phyloP scores from a whole-genome alignment of 23 tunicate genomes.

The Halocynthia aurantium region DNA sequence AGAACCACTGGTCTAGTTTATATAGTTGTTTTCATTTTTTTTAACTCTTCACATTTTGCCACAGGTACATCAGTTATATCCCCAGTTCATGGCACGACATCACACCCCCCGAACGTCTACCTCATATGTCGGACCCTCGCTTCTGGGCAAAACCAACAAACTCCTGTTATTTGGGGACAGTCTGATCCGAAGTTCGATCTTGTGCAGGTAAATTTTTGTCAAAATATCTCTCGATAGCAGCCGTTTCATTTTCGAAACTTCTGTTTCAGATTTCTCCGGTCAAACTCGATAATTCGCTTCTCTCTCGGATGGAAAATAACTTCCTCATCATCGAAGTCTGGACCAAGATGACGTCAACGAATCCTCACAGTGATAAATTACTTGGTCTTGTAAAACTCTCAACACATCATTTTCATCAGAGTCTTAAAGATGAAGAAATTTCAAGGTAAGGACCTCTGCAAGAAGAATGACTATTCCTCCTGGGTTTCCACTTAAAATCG shows the following conservation, averaged over 20 bases:
- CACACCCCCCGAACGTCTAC: slow-evolving; percentile 50
- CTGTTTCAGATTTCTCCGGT: slow-evolving; percentile 55
- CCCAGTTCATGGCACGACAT: slow-evolving; percentile 11
- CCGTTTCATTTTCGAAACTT: neutral
- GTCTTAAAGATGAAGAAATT: slow-evolving; percentile 68
- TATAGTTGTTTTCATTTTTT: too few relatives aligned
- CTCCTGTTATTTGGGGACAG: slow-evolving; percentile 60
- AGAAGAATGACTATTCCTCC: too few relatives aligned
- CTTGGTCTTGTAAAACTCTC: slow-evolving; percentile 80
- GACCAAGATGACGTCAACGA: slow-evolving; percentile 38
- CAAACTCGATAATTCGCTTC: slow-evolving; percentile 40
- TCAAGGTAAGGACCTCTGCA: slow-evolving; percentile 36
- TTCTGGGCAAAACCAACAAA: slow-evolving; percentile 39
- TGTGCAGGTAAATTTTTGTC: slow-evolving; percentile 27
- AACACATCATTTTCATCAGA: slow-evolving; percentile 67
- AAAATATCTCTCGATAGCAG: neutral
- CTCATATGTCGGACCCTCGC: slow-evolving; percentile 65
- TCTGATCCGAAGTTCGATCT: slow-evolving; percentile 63
- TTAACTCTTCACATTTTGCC: too few relatives aligned
- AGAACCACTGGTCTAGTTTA: too few relatives aligned
- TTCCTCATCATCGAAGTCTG: slow-evolving; percentile 82
- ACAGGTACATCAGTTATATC: slow-evolving; percentile 5
- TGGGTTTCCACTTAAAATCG: too few relatives aligned
- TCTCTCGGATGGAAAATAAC: slow-evolving; percentile 48
- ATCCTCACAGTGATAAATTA: slow-evolving; percentile 51